phyloP scores from a whole-genome alignment of 2,888 invertebrate genomes.

The Pteria penguin region DNA sequence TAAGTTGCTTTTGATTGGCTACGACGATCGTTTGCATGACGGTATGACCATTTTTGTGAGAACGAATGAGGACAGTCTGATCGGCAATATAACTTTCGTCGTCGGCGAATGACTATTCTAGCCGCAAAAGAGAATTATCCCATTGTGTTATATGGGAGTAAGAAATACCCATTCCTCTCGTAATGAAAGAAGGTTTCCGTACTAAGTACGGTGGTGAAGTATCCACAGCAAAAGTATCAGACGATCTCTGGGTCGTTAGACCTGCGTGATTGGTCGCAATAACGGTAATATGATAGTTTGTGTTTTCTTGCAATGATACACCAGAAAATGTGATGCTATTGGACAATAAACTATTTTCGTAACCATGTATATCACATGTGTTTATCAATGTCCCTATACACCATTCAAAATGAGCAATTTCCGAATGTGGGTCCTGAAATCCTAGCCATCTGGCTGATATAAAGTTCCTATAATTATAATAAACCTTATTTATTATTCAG shows the following conservation, averaged over 20 bases:
- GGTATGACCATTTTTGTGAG: constrained; percentile 33
- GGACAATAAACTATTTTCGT: constrained; percentile 32
- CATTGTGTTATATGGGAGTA: constrained; percentile 17
- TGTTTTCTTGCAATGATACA: background rate
- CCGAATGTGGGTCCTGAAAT: constrained; percentile 53
- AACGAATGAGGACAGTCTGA: constrained; percentile 30
- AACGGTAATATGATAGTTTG: constrained; percentile 33
- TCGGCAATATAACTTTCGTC: constrained; percentile 44
- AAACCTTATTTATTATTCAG: background rate
- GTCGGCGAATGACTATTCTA: constrained; percentile 45
- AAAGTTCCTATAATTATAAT: background rate
- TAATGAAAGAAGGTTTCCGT: constrained; percentile 31
- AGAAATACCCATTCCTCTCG: background rate
- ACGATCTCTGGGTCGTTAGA: constrained; percentile 40
- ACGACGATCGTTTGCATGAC: constrained; percentile 18
- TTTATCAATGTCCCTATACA: constrained; percentile 43
- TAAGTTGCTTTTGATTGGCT: constrained; percentile 15
- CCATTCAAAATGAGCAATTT: constrained; percentile 45
- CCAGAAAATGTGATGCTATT: constrained; percentile 34
- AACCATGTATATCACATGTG: constrained; percentile 40
- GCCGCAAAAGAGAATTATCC: constrained; percentile 37
- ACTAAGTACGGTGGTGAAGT: constrained; percentile 44
- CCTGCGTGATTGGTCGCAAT: constrained; percentile 52
- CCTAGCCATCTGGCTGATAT: constrained; percentile 38
- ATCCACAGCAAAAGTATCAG: constrained; percentile 56